phyloP scores from a whole-genome alignment of 2,888 invertebrate genomes.

The Myathropa florea region DNA sequence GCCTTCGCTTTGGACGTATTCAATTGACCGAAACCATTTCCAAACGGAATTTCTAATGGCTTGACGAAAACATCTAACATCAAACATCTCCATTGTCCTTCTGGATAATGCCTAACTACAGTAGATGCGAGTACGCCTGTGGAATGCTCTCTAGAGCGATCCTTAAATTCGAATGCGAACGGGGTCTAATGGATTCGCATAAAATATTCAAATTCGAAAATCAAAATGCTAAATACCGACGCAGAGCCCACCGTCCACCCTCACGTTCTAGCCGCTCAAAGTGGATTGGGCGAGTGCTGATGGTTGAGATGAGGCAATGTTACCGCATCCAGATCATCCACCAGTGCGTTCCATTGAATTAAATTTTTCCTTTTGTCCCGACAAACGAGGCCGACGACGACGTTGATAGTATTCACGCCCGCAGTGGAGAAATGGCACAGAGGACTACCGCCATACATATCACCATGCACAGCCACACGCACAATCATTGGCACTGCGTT shows the following conservation, averaged over 20 bases:
- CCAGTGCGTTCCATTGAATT: conserved; percentile 49
- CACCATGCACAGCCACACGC: neutral
- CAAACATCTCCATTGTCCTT: conserved; percentile 39
- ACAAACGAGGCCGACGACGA: conserved; percentile 37
- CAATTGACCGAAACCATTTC: conserved; percentile 61
- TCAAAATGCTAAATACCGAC: conserved; percentile 65
- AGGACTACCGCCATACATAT: neutral
- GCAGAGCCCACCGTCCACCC: conserved; percentile 15
- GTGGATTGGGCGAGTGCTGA: neutral
- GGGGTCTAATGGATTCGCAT: conserved; percentile 70
- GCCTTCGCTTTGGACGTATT: conserved; percentile 23
- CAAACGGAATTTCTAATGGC: conserved; percentile 63
- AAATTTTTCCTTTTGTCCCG: conserved; percentile 52
- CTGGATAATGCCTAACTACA: conserved; percentile 1
- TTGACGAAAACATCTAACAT: conserved; percentile 56
- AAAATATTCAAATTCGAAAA: conserved; percentile 70
- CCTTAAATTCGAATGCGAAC: conserved; percentile 46
- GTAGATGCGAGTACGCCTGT: neutral
- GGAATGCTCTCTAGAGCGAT: conserved; percentile 19
- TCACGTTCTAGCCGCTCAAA: neutral
- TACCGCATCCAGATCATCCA: neutral
- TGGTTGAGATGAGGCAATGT: neutral
- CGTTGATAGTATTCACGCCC: conserved; percentile 38
- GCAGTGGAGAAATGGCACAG: conserved; percentile 34
- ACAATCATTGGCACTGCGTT: neutral